Percentiles rank a stretch among this genome's conserved stretches.
Evolutionary conservation across 2,797 vertebrate species (phyloP).

Genomic region (Gambelia wislizenii): DNA sequence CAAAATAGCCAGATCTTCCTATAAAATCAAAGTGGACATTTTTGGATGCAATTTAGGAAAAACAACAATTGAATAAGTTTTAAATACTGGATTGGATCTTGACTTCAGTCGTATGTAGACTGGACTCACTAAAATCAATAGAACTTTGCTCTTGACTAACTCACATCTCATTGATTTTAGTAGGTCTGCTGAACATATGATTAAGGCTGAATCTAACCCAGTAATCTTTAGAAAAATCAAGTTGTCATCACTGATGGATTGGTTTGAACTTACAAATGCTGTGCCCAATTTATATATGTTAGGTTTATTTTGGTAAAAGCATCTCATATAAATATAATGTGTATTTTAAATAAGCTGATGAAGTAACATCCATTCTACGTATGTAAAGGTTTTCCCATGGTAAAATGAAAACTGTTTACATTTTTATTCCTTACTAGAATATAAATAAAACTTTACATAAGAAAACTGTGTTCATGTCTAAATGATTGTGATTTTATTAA

Average conservation of each 20-base stretch:
- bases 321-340: conserved; percentile 35
- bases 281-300: conserved; percentile 3
- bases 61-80: conserved; percentile 22
- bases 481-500: conserved; percentile 42
- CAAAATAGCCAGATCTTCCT: conserved; percentile 28
- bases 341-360: conserved; percentile 38
- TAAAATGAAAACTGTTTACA: conserved; percentile 30
- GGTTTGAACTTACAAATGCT: conserved; percentile 31
- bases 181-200: background rate
- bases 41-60: conserved; percentile 50
- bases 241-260: background rate
- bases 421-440: conserved; percentile 45
- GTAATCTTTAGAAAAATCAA: conserved; percentile 15
- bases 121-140: background rate
- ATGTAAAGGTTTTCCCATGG: conserved; percentile 22
- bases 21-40: conserved; percentile 11
- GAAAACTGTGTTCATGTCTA: conserved; percentile 51
- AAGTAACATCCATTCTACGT: conserved; percentile 27
- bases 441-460: conserved; percentile 49
- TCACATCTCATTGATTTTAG: background rate
- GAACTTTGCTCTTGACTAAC: background rate
- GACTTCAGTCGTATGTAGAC: background rate
- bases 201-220: background rate
- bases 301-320: conserved; percentile 32
- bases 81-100: background rate